Conservation (phyloP, 1,140 invertebrate genomes). For the Diorhabda carinulata region DNA sequence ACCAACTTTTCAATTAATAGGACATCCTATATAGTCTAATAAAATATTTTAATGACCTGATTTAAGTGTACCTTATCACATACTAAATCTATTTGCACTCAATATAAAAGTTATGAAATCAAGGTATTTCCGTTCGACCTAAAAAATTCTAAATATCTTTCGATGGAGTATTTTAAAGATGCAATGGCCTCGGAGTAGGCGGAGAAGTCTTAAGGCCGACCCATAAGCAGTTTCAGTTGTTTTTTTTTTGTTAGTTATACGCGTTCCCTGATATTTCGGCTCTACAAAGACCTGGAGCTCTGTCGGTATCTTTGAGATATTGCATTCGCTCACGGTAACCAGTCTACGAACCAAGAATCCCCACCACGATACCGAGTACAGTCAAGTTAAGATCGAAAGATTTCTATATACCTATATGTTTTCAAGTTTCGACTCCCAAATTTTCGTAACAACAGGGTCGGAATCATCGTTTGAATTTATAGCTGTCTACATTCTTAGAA, state of each 20-base stretch:
- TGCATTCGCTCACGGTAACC: constrained; percentile 12
- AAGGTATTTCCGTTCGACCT: constrained; percentile 7
- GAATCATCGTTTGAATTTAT: not conserved
- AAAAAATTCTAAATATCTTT: constrained; percentile 8
- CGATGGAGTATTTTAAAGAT: constrained; percentile 4
- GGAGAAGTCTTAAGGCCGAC: constrained; percentile 11
- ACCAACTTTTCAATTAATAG: no score
- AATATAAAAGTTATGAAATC: no score
- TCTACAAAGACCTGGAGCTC: constrained; percentile 9
- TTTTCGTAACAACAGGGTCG: not conserved
- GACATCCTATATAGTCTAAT: no score
- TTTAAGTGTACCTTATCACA: no score
- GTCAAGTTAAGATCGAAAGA: constrained; percentile 7
- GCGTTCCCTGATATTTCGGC: constrained; percentile 13
- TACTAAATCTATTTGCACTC: no score
- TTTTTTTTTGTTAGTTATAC: constrained; percentile 5
- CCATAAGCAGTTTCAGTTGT: constrained; percentile 7
- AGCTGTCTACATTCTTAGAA: no score
- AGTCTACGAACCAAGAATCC: constrained; percentile 11
- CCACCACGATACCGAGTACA: constrained; percentile 7
- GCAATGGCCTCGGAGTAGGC: constrained; percentile 16
- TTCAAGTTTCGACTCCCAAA: not conserved
- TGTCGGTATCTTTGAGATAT: constrained; percentile 8
- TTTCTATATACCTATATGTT: not conserved
- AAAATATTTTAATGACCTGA: no score